Percentiles rank a stretch among this genome's conserved stretches.
These are phyloP conservation scores for Osmerus mordax DNA, from an alignment of 2,113 vertebrate genomes.

Conservation along the genomic window DNA sequence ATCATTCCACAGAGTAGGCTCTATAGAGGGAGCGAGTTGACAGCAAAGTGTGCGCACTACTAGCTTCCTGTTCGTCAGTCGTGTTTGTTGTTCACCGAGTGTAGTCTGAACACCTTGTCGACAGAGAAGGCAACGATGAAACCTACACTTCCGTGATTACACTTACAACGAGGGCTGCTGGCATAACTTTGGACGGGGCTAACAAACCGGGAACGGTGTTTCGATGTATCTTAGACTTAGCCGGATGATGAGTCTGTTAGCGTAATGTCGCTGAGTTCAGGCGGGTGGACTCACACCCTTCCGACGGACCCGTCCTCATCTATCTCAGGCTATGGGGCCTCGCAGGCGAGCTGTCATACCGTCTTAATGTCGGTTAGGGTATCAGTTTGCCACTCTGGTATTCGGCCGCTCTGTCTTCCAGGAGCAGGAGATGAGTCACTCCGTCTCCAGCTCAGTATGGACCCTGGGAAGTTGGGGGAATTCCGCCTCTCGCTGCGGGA, in stretches of 20 bases:
- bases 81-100: background rate
- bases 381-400: conserved; percentile 66
- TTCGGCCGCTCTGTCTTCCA: conserved; percentile 75
- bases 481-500: conserved; percentile 79
- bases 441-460: conserved; percentile 82
- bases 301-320: conserved; percentile 52
- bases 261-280: conserved; percentile 74
- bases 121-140: background rate
- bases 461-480: conserved; percentile 75
- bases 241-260: background rate
- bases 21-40: background rate
- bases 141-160: background rate
- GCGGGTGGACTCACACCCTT: conserved; percentile 68
- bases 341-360: conserved; percentile 66
- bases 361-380: conserved; percentile 80
- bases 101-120: background rate
- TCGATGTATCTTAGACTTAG: background rate
- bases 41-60: background rate
- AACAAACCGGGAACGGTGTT: conserved; percentile 2
- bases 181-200: background rate
- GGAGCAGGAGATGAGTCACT: conserved; percentile 65
- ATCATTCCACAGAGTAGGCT: background rate
- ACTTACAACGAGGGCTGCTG: background rate
- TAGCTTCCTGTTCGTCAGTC: background rate
- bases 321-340: conserved; percentile 39